These are phyloP conservation scores for Stenotaenia linearis DNA, from an alignment of 2,888 invertebrate species.

Conservation along the genomic window DNA sequence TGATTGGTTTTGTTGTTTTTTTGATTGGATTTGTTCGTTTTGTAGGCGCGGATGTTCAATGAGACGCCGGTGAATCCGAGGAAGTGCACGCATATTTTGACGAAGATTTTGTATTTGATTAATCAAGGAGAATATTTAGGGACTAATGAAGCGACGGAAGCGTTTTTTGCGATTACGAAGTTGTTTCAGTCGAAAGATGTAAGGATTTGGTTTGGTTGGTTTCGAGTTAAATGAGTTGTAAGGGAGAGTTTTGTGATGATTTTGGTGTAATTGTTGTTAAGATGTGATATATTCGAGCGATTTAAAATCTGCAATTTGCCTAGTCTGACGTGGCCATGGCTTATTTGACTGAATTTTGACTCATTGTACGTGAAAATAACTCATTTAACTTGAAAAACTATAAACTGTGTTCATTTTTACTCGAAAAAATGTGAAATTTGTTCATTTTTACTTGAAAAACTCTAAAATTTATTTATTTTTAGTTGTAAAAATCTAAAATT, in stretches of 20 bases:
- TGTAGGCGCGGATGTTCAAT: conserved; percentile 83
- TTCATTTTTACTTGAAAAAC: background rate
- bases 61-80: conserved; percentile 94
- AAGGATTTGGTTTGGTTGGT: no score
- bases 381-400: no score
- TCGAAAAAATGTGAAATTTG: conserved; percentile 35
- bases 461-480: no score
- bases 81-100: conserved; percentile 92
- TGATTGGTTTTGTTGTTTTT: background rate
- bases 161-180: conserved; percentile 99
- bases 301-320: no score
- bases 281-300: no score
- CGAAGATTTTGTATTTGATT: conserved; percentile 90
- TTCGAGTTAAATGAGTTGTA: no score
- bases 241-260: no score
- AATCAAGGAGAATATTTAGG: conserved; percentile 93
- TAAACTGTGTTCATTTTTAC: no score
- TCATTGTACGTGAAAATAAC: no score
- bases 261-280: no score
- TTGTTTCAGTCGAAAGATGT: conserved; percentile 95
- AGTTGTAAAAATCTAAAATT: background rate
- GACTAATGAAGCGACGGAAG: conserved; percentile 93
- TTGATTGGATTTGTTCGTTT: conserved; percentile 24
- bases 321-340: no score
- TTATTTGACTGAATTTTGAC: no score